A percentile compares a stretch with the other conserved stretches of the same genome.
phyloP scores from a whole-genome alignment of 2,888 invertebrate species.

The Agriopis marginaria region DNA sequence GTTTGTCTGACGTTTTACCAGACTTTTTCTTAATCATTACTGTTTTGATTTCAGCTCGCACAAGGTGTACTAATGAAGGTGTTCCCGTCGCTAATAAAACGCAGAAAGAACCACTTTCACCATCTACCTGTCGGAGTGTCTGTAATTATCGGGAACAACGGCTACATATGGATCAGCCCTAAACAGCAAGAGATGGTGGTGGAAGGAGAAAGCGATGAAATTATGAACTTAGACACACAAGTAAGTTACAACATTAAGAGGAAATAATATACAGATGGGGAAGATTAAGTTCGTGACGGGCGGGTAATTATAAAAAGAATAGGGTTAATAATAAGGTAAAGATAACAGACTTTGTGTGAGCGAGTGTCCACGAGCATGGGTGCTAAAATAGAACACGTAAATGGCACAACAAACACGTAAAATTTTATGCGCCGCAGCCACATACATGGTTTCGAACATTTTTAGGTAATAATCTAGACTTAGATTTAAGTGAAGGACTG shows the following conservation, averaged over 20 bases:
- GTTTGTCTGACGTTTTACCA: too few species aligned
- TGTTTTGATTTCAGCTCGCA: constrained; percentile 85
- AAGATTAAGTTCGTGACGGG: too few species aligned
- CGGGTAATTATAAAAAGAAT: too few species aligned
- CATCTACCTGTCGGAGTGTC: constrained; percentile 96
- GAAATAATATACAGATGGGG: neutral
- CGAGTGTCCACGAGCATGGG: too few species aligned
- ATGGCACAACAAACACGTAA: too few species aligned
- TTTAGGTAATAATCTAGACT: too few species aligned
- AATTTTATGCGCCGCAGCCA: too few species aligned
- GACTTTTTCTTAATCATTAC: neutral
- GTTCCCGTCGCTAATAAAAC: constrained; percentile 95
- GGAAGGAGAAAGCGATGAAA: constrained; percentile 82
- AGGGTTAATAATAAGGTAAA: too few species aligned
- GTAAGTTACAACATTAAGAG: constrained; percentile 47
- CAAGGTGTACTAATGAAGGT: constrained; percentile 97
- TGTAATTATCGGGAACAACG: constrained; percentile 98
- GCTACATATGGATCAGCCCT: constrained; percentile 97
- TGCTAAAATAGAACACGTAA: too few species aligned
- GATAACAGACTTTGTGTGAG: too few species aligned
- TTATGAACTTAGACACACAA: constrained; percentile 62
- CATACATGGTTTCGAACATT: too few species aligned
- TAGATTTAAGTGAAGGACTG: too few species aligned
- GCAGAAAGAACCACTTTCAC: constrained; percentile 98
- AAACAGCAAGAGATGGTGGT: constrained; percentile 72